phyloP scores from a whole-genome alignment of 2,888 invertebrate genomes.

The Flabesymbios commensalis region DNA sequence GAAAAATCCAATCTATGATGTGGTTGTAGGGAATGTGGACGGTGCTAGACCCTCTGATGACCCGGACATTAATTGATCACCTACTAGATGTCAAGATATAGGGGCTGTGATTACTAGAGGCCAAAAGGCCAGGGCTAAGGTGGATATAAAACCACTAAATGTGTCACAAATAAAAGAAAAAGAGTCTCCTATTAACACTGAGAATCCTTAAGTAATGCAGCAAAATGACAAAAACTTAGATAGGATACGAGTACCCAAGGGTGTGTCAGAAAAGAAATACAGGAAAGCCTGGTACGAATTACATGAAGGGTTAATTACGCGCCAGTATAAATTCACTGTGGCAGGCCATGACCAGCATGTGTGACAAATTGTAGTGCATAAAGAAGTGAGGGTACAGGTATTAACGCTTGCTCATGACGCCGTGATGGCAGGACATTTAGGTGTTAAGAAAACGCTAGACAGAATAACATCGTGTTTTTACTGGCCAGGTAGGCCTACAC shows the following conservation, averaged over 20 bases:
- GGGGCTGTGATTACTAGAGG: not conserved
- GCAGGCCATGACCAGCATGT: slow-evolving; percentile 4
- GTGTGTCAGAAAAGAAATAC: not conserved
- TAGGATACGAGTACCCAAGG: not conserved
- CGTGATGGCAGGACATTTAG: slow-evolving; percentile 1
- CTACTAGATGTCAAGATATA: not conserved
- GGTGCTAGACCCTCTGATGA: slow-evolving; percentile 3
- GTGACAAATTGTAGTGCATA: slow-evolving; percentile 23
- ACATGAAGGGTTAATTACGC: not conserved
- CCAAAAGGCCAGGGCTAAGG: not conserved
- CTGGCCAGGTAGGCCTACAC: slow-evolving; percentile 8
- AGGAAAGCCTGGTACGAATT: not conserved
- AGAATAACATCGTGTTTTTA: not conserved
- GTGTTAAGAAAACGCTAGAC: slow-evolving; percentile 1
- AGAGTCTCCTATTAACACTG: not conserved
- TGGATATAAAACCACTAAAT: not conserved
- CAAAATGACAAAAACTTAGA: not conserved
- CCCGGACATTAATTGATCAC: slow-evolving; percentile 19
- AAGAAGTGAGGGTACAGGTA: slow-evolving; percentile 8
- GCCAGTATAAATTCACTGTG: slow-evolving; percentile 8
- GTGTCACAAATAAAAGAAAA: not conserved
- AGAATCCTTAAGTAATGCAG: not conserved
- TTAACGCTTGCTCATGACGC: slow-evolving; percentile 1
- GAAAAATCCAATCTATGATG: slow-evolving; percentile 3
- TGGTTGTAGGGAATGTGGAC: slow-evolving; percentile 13